phyloP scores from a whole-genome alignment of 2,113 vertebrate species.

The Calidris pygmaea region DNA sequence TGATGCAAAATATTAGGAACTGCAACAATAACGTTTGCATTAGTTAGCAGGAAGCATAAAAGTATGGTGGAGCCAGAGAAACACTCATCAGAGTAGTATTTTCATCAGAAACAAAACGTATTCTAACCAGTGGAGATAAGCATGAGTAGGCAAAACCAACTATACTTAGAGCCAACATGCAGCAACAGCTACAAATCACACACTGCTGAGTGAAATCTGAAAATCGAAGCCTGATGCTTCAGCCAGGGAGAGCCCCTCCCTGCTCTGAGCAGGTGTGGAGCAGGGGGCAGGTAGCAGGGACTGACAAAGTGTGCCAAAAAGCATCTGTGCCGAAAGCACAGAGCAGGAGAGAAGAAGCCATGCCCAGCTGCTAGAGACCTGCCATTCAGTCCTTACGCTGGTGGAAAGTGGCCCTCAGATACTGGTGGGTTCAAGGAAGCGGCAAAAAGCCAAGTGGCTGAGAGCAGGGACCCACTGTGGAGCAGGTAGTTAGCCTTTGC shows the following conservation, averaged over 20 bases:
- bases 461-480: background rate
- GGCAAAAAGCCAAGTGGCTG: background rate
- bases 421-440: background rate
- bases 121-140: conserved; percentile 27
- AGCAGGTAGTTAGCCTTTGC: background rate
- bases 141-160: conserved; percentile 23
- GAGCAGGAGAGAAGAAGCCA: background rate
- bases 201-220: conserved; percentile 1
- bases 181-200: background rate
- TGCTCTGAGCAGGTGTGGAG: background rate
- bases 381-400: background rate
- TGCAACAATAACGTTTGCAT: background rate
- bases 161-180: background rate
- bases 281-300: background rate
- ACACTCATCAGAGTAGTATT: conserved; percentile 10
- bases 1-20: conserved; percentile 38
- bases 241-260: background rate
- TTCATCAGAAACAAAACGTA: conserved; percentile 22
- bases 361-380: background rate
- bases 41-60: conserved; percentile 2
- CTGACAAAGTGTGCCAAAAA: background rate
- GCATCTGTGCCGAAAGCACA: background rate
- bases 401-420: background rate
- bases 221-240: background rate
- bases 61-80: background rate